phyloP scores from a whole-genome alignment of 1,140 invertebrate genomes.

The Eufriesea mexicana region DNA sequence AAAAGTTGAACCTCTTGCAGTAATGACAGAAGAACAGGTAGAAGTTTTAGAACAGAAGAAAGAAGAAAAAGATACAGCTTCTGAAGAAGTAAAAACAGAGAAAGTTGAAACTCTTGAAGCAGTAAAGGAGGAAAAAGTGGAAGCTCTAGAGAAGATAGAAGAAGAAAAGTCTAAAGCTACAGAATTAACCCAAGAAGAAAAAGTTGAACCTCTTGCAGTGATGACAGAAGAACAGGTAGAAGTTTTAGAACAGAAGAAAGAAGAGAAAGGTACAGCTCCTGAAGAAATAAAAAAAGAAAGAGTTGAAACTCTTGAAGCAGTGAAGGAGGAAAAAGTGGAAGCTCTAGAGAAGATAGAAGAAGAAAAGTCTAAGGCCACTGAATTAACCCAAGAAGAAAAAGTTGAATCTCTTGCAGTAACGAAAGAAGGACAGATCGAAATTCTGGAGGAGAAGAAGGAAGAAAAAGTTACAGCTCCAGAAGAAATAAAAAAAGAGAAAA shows the following conservation, averaged over 20 bases:
- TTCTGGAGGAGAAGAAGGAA: background rate
- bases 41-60: background rate
- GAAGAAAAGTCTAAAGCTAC: background rate
- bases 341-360: background rate
- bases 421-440: background rate
- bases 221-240: background rate
- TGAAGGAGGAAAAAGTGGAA: background rate
- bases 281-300: background rate
- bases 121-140: background rate
- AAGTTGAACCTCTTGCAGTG: background rate
- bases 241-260: background rate
- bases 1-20: background rate
- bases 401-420: background rate
- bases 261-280: background rate
- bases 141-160: background rate
- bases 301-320: background rate
- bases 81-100: background rate
- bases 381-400: background rate
- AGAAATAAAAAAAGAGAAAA: no score
- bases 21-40: background rate
- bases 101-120: background rate
- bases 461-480: background rate
- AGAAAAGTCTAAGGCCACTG: background rate
- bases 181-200: background rate
- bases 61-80: background rate